phyloP scores from a whole-genome alignment of 2,113 vertebrate genomes.

The Pteronura brasiliensis region DNA sequence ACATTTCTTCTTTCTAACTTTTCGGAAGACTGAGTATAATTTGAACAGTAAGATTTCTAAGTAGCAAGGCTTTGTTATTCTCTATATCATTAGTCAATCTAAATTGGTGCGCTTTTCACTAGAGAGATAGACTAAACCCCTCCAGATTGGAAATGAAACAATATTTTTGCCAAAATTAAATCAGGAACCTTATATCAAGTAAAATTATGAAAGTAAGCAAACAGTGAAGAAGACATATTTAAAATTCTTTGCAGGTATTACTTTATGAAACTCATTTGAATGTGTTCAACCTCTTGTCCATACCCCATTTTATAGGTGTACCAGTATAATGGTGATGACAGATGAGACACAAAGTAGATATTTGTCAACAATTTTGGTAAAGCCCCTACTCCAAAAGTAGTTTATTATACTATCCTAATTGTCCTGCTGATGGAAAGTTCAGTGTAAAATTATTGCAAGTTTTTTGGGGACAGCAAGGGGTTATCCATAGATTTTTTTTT shows the following conservation, averaged over 20 bases:
- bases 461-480: neutral
- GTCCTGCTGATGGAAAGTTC: neutral
- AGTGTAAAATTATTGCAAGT: neutral
- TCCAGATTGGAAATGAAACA: neutral
- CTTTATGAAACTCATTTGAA: neutral
- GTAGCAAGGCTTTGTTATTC: neutral
- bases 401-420: neutral
- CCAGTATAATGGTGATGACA: neutral
- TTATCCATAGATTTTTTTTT: neutral
- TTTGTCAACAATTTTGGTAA: neutral
- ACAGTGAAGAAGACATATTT: neutral
- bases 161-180: conserved; percentile 17
- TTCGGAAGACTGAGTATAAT: neutral
- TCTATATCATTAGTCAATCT: neutral
- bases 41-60: neutral
- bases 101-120: neutral
- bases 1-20: neutral
- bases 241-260: neutral
- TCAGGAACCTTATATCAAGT: neutral
- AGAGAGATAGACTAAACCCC: neutral
- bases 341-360: neutral
- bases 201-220: neutral
- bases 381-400: neutral
- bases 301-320: neutral
- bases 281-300: neutral